Percentiles rank a stretch among this genome's conserved stretches.
Conservation (phyloP, 2,888 invertebrate genomes). For the Plemyria rubiginata region DNA sequence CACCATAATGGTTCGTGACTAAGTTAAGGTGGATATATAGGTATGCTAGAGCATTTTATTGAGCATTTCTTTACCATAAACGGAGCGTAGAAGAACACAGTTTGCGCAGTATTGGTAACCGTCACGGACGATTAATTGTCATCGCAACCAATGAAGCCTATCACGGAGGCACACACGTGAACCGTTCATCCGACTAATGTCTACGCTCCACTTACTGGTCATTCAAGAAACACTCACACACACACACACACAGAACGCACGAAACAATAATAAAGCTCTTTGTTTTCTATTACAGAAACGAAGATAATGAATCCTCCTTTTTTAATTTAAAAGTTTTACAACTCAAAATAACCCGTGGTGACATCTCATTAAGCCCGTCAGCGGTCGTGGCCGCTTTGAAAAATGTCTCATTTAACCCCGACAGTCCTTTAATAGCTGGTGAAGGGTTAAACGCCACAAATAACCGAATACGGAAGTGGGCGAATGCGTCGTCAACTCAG, state of each 20-base stretch:
- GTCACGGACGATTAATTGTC: conserved; percentile 61
- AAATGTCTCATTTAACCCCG: conserved; percentile 84
- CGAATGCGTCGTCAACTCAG: conserved; percentile 61
- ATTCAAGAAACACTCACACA: conserved; percentile 65
- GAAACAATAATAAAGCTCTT: conserved; percentile 40
- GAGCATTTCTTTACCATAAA: no score
- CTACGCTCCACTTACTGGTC: conserved; percentile 71
- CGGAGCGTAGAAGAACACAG: not conserved
- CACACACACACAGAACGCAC: conserved; percentile 28
- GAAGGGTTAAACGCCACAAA: conserved; percentile 82
- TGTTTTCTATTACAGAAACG: conserved; percentile 55
- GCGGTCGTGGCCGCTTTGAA: conserved; percentile 73
- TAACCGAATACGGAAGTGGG: conserved; percentile 80
- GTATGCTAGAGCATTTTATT: no score
- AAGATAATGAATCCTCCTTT: conserved; percentile 54
- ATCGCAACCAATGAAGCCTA: conserved; percentile 66
- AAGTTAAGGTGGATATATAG: no score
- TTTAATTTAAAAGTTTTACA: conserved; percentile 50
- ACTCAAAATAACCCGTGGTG: conserved; percentile 80
- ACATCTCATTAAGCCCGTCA: conserved; percentile 83
- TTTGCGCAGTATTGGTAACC: conserved; percentile 48
- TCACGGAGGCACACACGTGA: conserved; percentile 58
- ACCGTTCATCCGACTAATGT: conserved; percentile 62
- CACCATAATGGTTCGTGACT: no score
- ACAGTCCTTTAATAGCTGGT: conserved; percentile 78